Evolutionary conservation across 2,888 invertebrate genomes (phyloP).

Genomic region (Pristionchus arcanus): DNA sequence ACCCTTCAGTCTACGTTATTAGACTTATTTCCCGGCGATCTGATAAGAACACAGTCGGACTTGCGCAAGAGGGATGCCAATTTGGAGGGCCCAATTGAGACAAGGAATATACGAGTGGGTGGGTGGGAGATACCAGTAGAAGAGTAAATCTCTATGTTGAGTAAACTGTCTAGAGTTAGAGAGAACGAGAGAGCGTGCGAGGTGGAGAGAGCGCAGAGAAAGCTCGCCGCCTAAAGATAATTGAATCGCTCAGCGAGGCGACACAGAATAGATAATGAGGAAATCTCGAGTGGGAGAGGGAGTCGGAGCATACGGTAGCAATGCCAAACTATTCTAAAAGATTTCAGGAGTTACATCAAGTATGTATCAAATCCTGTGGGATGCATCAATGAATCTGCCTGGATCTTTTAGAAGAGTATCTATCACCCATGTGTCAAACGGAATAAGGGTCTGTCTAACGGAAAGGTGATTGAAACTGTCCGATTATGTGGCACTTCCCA

Average conservation of each 20-base stretch:
- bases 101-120: neutral
- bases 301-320: slow-evolving; percentile 14
- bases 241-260: slow-evolving; percentile 15
- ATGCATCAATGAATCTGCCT: too few species aligned
- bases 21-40: neutral
- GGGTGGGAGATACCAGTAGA: neutral
- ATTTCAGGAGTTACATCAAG: neutral
- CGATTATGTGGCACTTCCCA: slow-evolving; percentile 4
- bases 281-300: slow-evolving; percentile 34
- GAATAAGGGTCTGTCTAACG: neutral
- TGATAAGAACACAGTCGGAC: neutral
- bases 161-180: neutral
- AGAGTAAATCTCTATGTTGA: neutral
- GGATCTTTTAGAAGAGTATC: too few species aligned
- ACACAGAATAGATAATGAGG: slow-evolving; percentile 44
- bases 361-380: neutral
- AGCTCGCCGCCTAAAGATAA: slow-evolving; percentile 1
- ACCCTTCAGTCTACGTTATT: too few species aligned
- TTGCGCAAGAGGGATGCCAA: neutral
- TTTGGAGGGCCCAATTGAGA: neutral
- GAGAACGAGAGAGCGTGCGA: neutral
- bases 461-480: neutral
- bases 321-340: neutral
- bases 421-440: too few species aligned
- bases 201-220: neutral